These are phyloP conservation scores for Ochotona curzoniae DNA, from an alignment of 2,113 vertebrate species.

Conservation along the genomic window DNA sequence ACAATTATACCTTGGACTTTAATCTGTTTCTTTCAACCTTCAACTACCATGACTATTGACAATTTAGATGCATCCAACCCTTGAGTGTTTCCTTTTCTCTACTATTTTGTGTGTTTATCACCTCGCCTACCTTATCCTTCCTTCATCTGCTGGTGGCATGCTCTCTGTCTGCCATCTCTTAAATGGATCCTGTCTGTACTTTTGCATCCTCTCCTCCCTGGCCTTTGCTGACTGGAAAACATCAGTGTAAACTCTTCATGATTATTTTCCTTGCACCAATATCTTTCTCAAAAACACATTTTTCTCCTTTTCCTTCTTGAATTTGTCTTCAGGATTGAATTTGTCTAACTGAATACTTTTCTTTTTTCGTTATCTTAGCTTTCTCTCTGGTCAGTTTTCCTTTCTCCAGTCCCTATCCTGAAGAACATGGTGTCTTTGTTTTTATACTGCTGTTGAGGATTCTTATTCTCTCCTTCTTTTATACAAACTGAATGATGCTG, in stretches of 20 bases:
- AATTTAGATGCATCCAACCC: not conserved
- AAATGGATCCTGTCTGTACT: not conserved
- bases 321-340: not conserved
- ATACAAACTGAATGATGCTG: not conserved
- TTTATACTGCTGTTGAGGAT: not conserved
- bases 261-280: not conserved
- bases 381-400: not conserved
- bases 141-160: not conserved
- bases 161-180: not conserved
- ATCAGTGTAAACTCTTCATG: not conserved
- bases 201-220: not conserved
- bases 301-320: not conserved
- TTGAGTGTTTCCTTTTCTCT: not conserved
- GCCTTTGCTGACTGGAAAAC: not conserved
- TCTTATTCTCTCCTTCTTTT: not conserved
- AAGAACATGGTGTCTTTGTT: not conserved
- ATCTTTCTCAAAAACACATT: not conserved
- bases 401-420: fast-evolving
- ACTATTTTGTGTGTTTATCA: not conserved
- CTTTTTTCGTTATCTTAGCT: not conserved
- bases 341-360: not conserved
- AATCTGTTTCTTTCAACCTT: not conserved
- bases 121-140: not conserved
- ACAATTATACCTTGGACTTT: not conserved
- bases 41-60: not conserved